These are phyloP conservation scores for Natrix natrix DNA, from an alignment of 2,797 vertebrate species.

Conservation along the genomic window DNA sequence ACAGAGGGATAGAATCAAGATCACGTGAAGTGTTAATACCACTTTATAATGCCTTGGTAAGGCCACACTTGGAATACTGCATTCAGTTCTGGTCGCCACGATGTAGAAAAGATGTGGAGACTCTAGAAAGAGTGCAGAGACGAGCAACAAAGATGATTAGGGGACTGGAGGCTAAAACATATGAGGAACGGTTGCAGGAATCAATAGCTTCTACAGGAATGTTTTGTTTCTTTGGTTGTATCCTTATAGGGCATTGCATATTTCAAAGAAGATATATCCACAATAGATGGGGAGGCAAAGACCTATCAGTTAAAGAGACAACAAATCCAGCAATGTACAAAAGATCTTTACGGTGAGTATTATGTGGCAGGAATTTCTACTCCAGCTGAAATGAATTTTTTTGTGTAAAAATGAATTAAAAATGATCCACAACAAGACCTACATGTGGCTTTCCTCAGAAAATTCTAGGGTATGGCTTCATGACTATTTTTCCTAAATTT, in stretches of 20 bases:
- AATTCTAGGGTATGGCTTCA: not conserved
- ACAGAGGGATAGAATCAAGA: too few relatives aligned
- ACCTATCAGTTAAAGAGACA: constrained; percentile 13
- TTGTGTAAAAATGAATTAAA: not conserved
- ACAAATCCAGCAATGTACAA: constrained; percentile 16
- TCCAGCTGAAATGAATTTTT: not conserved
- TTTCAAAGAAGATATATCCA: constrained; percentile 50
- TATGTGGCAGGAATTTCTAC: not conserved
- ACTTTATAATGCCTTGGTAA: too few relatives aligned
- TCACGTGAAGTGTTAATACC: too few relatives aligned
- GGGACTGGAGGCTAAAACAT: too few relatives aligned
- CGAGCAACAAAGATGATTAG: too few relatives aligned
- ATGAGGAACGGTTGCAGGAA: too few relatives aligned
- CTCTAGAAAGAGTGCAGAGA: too few relatives aligned
- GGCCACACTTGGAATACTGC: too few relatives aligned
- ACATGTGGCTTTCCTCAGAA: not conserved
- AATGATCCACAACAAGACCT: not conserved
- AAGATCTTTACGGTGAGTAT: constrained; percentile 44
- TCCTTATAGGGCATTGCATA: constrained; percentile 27
- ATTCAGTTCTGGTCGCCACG: too few relatives aligned
- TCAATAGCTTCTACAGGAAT: not conserved
- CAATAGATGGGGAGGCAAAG: constrained; percentile 37
- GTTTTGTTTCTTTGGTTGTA: not conserved
- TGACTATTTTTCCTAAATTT: not conserved
- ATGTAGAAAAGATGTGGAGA: too few relatives aligned